Evolutionary conservation across 2,113 vertebrate species (phyloP), one percentile per base, ranked within the genome.

Genomic region (Lepisosteus oculatus): DNA sequence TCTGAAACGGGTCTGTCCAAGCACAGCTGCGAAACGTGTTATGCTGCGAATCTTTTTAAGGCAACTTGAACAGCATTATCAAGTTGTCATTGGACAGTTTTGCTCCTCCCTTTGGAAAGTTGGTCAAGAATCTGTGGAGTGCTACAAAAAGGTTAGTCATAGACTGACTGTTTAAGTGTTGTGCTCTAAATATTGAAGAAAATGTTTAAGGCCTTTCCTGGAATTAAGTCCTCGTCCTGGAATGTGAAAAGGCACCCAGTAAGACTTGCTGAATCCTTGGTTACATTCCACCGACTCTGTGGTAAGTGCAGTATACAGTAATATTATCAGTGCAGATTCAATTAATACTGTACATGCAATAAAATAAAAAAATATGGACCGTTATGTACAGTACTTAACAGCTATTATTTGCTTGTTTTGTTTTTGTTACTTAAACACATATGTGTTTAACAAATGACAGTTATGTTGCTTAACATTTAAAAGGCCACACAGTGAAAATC

Each of bases 261-360:
- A 61, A 62, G 51, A 62, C 56, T 14, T 43, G 54, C 61, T 12
- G 41, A 51, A 3, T 17, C 15, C 55, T 56, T 70, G 65, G 72
- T 72, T 55, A 79, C 76, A 71, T 70, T 89, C 76, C 85, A 85
- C 76, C 61, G 43, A 59, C 68, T 71, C 41, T 68, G 67, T 68
- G 90, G 90, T 92, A 83, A 91, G 90, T 87, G 76, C 56, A 12
- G 29, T 29, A 29, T 29, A 17, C 15, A 17, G 15, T 17, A n/a
- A 47, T 13, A 6, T 55, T 51, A 12, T 2, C 15, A 17, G 41
- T 7, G 54, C 44, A 8, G 17, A 29, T 17, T 41, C 12, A 15
- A 41, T 54, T 41, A 14, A 1, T 12, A 55, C 4, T 6, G 51
- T 41, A 29, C 3, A n/a, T 51, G 6, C 55, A 68, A 17, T 11